Evolutionary conservation across 2,113 vertebrate species (phyloP).

Genomic region (Mesocricetus auratus): DNA sequence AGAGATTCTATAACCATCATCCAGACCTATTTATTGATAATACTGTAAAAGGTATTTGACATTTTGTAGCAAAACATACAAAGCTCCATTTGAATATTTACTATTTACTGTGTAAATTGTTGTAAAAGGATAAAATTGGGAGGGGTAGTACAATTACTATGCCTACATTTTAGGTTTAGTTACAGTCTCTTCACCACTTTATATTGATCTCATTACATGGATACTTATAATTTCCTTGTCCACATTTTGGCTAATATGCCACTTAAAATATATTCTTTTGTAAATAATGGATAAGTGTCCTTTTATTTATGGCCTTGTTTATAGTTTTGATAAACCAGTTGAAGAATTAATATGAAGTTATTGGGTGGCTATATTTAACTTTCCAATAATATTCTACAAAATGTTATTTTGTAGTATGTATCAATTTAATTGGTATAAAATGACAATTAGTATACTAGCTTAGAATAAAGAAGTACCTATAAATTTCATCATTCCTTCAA

Average conservation of each 20-base stretch:
- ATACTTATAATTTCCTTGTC: background rate
- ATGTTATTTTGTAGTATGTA: background rate
- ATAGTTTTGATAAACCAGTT: background rate
- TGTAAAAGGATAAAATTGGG: background rate
- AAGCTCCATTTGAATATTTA: background rate
- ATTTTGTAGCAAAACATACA: background rate
- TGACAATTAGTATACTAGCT: background rate
- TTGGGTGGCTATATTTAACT: background rate
- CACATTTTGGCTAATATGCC: background rate
- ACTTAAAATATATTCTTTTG: background rate
- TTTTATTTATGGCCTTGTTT: background rate
- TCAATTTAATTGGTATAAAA: background rate
- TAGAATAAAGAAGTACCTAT: background rate
- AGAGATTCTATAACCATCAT: background rate
- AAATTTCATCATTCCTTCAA: background rate
- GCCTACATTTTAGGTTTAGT: background rate
- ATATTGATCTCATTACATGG: background rate
- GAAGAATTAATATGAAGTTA: background rate
- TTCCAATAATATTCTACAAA: background rate
- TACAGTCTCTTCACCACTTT: background rate
- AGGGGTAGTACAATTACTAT: background rate
- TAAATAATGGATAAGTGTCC: background rate
- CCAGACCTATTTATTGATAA: background rate
- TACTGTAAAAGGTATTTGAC: background rate
- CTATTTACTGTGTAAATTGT: background rate